A percentile compares a stretch with the other conserved stretches of the same genome.
Evolutionary conservation across 92 coral and sea anemone species (phyloP).

Genomic region (Plumapathes pennacea): DNA sequence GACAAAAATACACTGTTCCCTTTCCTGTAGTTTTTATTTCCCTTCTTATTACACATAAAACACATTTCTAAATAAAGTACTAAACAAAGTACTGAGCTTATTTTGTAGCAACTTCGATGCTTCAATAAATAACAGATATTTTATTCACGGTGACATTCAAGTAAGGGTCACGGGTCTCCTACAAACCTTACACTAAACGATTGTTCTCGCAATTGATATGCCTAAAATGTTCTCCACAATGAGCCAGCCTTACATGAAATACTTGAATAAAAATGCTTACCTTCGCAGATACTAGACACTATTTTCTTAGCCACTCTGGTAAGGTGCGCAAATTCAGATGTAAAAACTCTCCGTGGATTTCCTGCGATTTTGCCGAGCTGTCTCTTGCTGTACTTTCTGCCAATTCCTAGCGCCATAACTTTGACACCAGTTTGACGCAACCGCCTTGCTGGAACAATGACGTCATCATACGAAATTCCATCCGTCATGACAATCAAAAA

Average conservation of each 20-base stretch:
- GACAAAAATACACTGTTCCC: no score
- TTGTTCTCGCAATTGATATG: no score
- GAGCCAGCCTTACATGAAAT: no score
- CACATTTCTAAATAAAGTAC: no score
- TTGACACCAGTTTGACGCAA: constrained; percentile 81
- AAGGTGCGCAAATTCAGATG: constrained; percentile 58
- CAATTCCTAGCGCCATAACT: constrained; percentile 81
- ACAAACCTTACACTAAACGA: no score
- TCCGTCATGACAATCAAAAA: constrained; percentile 84
- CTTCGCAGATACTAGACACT: constrained; percentile 45
- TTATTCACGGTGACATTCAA: no score
- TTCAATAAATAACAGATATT: background rate
- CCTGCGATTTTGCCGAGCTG: constrained; percentile 82
- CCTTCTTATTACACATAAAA: no score
- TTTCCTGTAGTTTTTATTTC: no score
- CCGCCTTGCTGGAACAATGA: constrained; percentile 41
- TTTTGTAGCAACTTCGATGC: background rate
- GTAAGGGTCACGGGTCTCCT: no score
- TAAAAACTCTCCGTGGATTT: constrained; percentile 57
- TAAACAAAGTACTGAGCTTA: background rate
- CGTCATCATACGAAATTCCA: constrained; percentile 67
- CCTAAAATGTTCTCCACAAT: no score
- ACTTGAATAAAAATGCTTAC: constrained; percentile 24
- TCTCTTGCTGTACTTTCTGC: constrained; percentile 63
- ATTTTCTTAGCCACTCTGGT: constrained; percentile 45